These are phyloP conservation scores for Hedychridium roseum DNA, from an alignment of 2,888 invertebrate species.

Conservation along the genomic window DNA sequence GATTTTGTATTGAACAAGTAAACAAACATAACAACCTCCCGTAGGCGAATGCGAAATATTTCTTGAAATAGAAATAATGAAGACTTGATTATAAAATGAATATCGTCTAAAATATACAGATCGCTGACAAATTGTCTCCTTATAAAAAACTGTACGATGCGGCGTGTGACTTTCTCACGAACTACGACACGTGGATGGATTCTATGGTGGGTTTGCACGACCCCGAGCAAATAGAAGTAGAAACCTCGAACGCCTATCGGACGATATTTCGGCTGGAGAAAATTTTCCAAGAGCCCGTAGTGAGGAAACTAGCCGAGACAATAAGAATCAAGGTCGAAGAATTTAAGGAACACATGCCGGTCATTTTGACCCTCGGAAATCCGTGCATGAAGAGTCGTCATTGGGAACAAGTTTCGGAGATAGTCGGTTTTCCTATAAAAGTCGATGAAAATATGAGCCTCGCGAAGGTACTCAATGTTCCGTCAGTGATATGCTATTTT, in stretches of 20 bases:
- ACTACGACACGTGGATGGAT: conserved; percentile 86
- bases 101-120: conserved; percentile 48
- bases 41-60: no score
- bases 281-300: conserved; percentile 76
- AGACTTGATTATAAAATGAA: background rate
- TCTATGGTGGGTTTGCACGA: conserved; percentile 79
- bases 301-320: conserved; percentile 75
- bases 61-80: background rate
- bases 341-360: conserved; percentile 87
- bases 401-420: conserved; percentile 95
- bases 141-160: conserved; percentile 89
- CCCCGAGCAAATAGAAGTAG: conserved; percentile 88
- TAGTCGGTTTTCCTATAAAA: conserved; percentile 91
- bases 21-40: no score
- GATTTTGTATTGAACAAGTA: no score
- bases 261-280: conserved; percentile 90
- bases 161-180: conserved; percentile 84
- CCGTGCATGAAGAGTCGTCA: conserved; percentile 92
- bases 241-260: conserved; percentile 75
- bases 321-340: conserved; percentile 81
- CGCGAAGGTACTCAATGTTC: conserved; percentile 70
- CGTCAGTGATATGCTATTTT: background rate
- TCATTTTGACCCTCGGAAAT: conserved; percentile 93
- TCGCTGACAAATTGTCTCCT: conserved; percentile 82
- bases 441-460: conserved; percentile 84